phyloP scores from a whole-genome alignment of 2,113 vertebrate genomes.

The Leptobrachium leishanense region DNA sequence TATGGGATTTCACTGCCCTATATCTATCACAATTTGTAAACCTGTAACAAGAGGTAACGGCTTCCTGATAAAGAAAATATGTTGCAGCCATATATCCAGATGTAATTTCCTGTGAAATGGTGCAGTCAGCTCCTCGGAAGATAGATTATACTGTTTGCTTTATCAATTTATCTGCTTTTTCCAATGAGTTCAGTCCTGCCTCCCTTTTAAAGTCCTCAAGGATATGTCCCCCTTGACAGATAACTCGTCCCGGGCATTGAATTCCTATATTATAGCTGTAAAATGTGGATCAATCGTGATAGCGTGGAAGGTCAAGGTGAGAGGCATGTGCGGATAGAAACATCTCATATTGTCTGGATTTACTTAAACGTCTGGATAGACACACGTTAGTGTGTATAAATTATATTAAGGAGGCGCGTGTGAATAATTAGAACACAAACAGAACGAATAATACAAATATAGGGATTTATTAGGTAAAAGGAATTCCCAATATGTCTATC shows the following conservation, averaged over 20 bases:
- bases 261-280: constrained; percentile 35
- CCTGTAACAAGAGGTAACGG: too few relatives aligned
- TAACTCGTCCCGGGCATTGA: constrained; percentile 19
- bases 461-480: too few relatives aligned
- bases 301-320: neutral
- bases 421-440: too few relatives aligned
- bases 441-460: too few relatives aligned
- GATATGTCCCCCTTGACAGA: constrained; percentile 13
- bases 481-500: too few relatives aligned
- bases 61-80: too few relatives aligned
- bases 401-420: neutral
- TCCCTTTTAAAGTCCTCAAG: neutral
- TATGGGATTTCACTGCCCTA: too few relatives aligned
- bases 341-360: neutral
- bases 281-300: constrained; percentile 25
- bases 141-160: neutral
- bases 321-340: neutral
- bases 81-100: neutral
- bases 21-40: too few relatives aligned
- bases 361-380: neutral
- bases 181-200: constrained; percentile 14
- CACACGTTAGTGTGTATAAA: neutral
- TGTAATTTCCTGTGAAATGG: too few relatives aligned
- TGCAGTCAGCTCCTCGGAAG: neutral
- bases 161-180: constrained; percentile 21